Percentiles rank a stretch among this genome's conserved stretches.
Evolutionary conservation across 1,140 invertebrate genomes (phyloP).

Genomic region (Polyergus mexicanus): DNA sequence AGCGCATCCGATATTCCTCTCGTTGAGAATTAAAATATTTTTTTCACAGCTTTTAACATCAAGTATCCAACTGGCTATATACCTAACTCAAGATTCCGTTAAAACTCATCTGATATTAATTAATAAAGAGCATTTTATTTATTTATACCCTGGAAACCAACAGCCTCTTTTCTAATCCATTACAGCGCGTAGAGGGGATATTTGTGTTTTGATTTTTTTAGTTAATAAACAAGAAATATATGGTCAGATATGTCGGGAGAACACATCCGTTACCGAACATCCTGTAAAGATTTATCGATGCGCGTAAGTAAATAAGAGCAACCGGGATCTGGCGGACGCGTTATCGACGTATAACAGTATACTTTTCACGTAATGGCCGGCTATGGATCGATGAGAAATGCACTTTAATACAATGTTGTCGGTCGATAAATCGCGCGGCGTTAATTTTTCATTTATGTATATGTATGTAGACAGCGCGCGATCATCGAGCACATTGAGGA

Average conservation of each 20-base stretch:
- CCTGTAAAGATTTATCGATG: not conserved
- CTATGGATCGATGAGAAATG: constrained; percentile 42
- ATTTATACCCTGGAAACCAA: not conserved
- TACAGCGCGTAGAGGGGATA: no score
- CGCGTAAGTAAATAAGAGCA: constrained; percentile 46
- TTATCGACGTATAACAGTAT: constrained; percentile 47
- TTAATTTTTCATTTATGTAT: constrained; percentile 43
- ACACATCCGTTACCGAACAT: not conserved
- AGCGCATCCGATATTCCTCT: not conserved
- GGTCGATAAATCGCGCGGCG: constrained; percentile 47
- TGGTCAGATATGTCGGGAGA: not conserved
- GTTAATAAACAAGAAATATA: not conserved
- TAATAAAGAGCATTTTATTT: not conserved
- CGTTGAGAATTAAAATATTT: not conserved
- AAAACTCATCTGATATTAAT: not conserved
- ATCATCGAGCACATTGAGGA: constrained; percentile 31
- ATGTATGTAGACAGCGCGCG: constrained; percentile 11
- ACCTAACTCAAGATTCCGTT: not conserved
- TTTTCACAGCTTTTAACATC: not conserved
- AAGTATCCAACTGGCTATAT: not conserved
- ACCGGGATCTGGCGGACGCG: not conserved
- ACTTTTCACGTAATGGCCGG: constrained; percentile 44
- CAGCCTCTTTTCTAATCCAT: not conserved
- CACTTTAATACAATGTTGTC: constrained; percentile 58
- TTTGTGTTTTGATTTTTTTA: not conserved